phyloP scores from a whole-genome alignment of 2,113 vertebrate genomes.

The Ariopsis seemanni region DNA sequence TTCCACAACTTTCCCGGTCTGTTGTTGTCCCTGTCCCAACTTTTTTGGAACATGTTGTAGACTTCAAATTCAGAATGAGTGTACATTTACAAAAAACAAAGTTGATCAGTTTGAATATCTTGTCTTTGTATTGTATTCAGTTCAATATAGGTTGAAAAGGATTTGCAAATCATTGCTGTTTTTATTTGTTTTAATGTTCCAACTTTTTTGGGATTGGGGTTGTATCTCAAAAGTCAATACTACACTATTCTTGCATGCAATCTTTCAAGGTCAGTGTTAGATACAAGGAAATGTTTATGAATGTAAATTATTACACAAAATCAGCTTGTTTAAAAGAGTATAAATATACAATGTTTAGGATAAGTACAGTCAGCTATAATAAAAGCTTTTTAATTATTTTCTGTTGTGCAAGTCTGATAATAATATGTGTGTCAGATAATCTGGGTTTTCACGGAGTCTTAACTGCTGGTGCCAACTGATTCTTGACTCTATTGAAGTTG shows the following conservation, averaged over 20 bases:
- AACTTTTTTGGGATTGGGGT: too few species aligned
- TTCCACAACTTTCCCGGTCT: too few species aligned
- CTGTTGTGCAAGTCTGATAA: conserved; percentile 17
- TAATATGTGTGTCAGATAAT: conserved; percentile 16
- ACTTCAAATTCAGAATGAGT: too few species aligned
- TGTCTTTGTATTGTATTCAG: too few species aligned
- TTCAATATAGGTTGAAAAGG: too few species aligned
- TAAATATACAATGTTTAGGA: neutral
- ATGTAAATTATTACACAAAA: conserved; percentile 9
- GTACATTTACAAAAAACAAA: too few species aligned
- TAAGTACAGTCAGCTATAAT: neutral
- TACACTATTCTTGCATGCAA: neutral
- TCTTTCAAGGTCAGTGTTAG: neutral
- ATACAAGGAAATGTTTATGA: neutral
- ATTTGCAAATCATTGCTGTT: too few species aligned
- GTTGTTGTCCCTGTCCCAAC: too few species aligned
- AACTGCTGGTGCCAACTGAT: conserved; percentile 3
- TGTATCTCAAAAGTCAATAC: neutral
- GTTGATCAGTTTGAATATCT: too few species aligned
- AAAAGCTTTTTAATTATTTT: conserved; percentile 14
- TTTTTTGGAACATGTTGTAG: too few species aligned
- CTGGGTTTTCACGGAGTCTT: conserved; percentile 9
- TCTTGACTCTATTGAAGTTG: conserved; percentile 33
- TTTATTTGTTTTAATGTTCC: too few species aligned
- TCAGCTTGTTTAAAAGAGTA: neutral